These are phyloP conservation scores for Colinus virginianus DNA, from an alignment of 2,113 vertebrate genomes.

Conservation along the genomic window DNA sequence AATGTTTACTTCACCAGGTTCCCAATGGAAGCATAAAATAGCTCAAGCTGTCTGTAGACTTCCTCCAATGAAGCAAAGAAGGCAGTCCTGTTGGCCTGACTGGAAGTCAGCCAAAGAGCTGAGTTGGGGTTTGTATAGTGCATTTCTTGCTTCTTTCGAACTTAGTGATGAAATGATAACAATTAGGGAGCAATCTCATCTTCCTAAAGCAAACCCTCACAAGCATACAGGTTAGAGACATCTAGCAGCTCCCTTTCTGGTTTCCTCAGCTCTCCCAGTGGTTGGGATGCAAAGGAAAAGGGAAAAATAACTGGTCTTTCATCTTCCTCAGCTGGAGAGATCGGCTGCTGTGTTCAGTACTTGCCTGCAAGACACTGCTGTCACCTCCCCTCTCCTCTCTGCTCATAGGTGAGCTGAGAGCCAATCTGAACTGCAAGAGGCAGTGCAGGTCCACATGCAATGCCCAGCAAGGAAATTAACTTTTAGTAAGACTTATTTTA, in stretches of 20 bases:
- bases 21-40: not conserved
- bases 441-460: not conserved
- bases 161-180: not conserved
- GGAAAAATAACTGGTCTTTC: not conserved
- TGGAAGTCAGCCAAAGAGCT: not conserved
- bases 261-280: not conserved
- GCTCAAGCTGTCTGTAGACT: not conserved
- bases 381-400: not conserved
- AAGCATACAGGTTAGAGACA: not conserved
- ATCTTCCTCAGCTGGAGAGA: not conserved
- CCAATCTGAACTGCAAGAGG: not conserved
- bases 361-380: not conserved
- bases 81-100: not conserved
- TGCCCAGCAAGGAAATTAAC: not conserved
- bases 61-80: not conserved
- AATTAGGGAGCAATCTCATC: not conserved
- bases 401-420: not conserved
- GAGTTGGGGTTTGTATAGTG: fast-evolving
- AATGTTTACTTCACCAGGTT: not conserved
- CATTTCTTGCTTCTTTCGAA: not conserved
- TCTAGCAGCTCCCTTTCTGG: not conserved
- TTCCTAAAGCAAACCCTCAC: not conserved
- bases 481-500: not conserved
- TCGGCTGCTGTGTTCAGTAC: too few species aligned
- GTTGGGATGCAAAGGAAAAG: not conserved